Conservation (phyloP, 2,113 vertebrate genomes). For the Manacus vitellinus region DNA sequence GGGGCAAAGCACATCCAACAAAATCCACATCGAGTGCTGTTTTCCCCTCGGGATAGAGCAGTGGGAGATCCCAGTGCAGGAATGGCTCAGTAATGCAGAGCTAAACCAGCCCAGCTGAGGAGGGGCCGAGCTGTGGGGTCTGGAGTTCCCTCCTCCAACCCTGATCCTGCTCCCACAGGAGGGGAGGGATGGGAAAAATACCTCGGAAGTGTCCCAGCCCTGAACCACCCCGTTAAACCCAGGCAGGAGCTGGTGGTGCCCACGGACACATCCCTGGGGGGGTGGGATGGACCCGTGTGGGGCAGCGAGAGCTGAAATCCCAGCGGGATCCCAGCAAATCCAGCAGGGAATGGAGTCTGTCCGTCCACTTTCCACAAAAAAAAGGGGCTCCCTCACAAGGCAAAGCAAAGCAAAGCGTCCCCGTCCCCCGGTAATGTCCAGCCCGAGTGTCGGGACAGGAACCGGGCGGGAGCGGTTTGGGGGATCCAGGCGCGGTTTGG, state of each 20-base stretch:
- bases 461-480: background rate
- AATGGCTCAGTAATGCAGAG: background rate
- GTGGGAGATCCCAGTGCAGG: background rate
- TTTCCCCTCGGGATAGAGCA: background rate
- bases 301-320: background rate
- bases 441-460: background rate
- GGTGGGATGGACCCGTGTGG: background rate
- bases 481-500: background rate
- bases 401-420: background rate
- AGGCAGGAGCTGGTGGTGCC: background rate
- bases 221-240: background rate
- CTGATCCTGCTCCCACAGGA: background rate
- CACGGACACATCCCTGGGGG: fast-evolving
- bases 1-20: background rate
- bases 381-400: background rate
- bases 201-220: background rate
- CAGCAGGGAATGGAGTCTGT: background rate
- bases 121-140: background rate
- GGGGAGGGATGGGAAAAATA: fast-evolving
- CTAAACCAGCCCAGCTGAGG: background rate
- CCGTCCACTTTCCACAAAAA: background rate
- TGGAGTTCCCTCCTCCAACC: background rate
- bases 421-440: background rate
- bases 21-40: background rate
- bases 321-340: background rate